Base-by-base conservation (phyloP, 2,888 invertebrate genomes). In the Andricus curvator region DNA sequence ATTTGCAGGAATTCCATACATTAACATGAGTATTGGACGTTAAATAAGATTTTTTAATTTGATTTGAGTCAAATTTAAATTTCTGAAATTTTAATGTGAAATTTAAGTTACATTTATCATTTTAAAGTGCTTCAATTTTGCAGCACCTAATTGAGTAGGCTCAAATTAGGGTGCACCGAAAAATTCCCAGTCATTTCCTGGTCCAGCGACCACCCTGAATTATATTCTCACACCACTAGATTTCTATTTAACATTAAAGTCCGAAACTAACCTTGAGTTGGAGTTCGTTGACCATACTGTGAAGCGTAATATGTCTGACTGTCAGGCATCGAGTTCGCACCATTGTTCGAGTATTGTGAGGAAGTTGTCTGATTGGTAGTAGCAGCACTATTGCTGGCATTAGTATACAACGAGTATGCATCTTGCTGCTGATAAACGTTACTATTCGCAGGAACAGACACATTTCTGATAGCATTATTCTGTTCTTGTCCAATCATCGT, bases 361-460 rank as follows among this genome's bases (percentile, higher is more conserved):
- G 91, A 91, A 11, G 88, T 81, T 17, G 91, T 91, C 78, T 91
- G 89, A 84, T 85, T 90, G 4, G 90, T 91, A 20, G 84, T 91
- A 20, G 84, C 85, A 17, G 87, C 85, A 22, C 88, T 88, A 60
- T 88, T 89, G 62, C 88, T 85, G 9, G 91, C 91, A 25, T 87
- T 91, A 0, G 91, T 91, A n/a, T 91, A 92, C 77, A 86, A 87
- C 5, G 89, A 84, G 60, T 82, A 87, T 60, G 68, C 85, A 22
- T 86, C 88, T 41, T 85, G 85, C 20, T 83, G 82, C 25, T 82
- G 84, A 84, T 81, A 65, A 79, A 67, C 17, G 17, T 77, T 64
- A 77, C n/a, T 29, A 11, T 48, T 74, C 17, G 37, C 76, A 81
- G 66, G 56, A 78, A 56, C 48, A 51, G 78, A 68, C 41, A 76